These are phyloP conservation scores for Myrmecophaga tridactyla DNA, from an alignment of 2,113 vertebrate species.

Conservation along the genomic window DNA sequence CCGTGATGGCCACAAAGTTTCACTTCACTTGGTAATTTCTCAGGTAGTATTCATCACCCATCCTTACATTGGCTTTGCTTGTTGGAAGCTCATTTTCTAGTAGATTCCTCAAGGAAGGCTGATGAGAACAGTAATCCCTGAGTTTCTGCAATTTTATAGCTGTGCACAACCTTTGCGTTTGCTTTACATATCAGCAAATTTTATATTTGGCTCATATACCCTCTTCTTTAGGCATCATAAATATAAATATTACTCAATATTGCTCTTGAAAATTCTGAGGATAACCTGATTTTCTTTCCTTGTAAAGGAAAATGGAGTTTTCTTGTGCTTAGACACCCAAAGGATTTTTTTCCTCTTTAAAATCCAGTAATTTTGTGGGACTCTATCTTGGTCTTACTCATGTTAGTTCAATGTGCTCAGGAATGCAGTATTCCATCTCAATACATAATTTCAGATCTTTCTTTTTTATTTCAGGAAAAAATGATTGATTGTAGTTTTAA, in stretches of 20 bases:
- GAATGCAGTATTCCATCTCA: accelerated
- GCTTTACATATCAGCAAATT: too few species aligned
- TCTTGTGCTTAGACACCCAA: background rate
- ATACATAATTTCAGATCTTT: accelerated
- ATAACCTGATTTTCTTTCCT: background rate
- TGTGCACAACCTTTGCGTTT: background rate
- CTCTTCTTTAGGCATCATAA: background rate
- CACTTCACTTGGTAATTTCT: background rate
- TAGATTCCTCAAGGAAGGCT: background rate
- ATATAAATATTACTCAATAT: background rate
- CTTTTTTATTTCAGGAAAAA: background rate
- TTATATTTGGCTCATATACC: too few species aligned
- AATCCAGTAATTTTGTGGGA: too few species aligned
- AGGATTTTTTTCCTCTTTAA: background rate
- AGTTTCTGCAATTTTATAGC: background rate
- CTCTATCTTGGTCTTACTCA: background rate
- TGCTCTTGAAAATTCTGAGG: background rate
- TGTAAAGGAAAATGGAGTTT: background rate
- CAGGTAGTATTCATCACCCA: background rate
- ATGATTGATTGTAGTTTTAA: accelerated
- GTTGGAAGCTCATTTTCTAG: background rate
- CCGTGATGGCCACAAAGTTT: background rate
- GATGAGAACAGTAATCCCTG: background rate
- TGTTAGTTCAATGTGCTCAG: accelerated
- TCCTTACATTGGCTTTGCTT: background rate